Percentiles rank a stretch among this genome's conserved stretches.
These are phyloP conservation scores for Oreortyx pictus DNA, from an alignment of 2,797 vertebrate species.

Conservation along the genomic window DNA sequence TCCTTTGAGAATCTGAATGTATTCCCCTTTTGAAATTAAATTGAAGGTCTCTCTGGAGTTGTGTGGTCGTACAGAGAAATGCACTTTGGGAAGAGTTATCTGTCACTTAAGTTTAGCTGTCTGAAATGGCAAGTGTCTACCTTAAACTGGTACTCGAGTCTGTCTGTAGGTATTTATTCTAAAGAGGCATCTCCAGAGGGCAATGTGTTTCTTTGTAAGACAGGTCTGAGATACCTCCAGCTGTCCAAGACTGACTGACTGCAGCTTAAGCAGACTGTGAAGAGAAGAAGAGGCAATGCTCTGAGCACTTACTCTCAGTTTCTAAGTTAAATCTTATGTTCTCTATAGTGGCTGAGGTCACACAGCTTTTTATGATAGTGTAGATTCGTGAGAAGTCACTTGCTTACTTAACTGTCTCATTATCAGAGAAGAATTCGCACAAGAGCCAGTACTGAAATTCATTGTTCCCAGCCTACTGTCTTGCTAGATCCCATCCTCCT, in stretches of 20 bases:
- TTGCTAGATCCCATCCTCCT: background rate
- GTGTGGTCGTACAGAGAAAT: background rate
- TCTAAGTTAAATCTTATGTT: background rate
- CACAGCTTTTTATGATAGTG: background rate
- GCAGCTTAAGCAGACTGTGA: background rate
- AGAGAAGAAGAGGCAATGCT: background rate
- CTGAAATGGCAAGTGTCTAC: background rate
- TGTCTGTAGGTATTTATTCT: background rate
- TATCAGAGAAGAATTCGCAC: background rate
- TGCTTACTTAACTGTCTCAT: background rate
- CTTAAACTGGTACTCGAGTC: background rate
- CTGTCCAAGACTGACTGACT: background rate
- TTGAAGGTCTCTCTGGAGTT: background rate
- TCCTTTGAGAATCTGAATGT: background rate
- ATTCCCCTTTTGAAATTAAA: background rate
- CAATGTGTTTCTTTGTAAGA: background rate
- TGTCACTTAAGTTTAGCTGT: background rate
- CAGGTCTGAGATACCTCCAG: background rate
- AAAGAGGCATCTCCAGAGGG: background rate
- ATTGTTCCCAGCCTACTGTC: background rate
- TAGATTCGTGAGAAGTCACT: background rate
- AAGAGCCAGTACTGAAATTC: background rate
- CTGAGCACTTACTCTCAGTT: background rate
- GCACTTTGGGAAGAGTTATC: background rate
- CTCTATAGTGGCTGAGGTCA: background rate